Evolutionary conservation across 2,113 vertebrate genomes (phyloP), one percentile per base, ranked within the genome.

Genomic region (Oryzias woworae): DNA sequence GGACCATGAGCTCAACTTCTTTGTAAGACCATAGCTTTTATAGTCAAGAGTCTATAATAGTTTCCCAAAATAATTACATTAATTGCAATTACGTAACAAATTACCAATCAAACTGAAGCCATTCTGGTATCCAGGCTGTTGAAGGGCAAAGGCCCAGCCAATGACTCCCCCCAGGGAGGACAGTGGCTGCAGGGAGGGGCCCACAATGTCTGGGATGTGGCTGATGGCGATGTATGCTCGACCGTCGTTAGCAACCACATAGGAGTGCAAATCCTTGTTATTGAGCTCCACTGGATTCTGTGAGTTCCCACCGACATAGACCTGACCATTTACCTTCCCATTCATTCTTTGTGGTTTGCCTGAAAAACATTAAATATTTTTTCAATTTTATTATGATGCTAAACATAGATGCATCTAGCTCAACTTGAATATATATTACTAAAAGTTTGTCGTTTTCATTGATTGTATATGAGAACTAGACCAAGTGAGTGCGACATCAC

Each of bases 121-220:
- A 16, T 98, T 97, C 73, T 92, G 86, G 77, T 90, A 94, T 53
- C 91, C 93, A 0, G 94, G 92, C 47, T 96, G 95, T 69, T 97
- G 94, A 81, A 98, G 91, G 0, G 96, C 95, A 54, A 98, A 98
- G 90, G 96, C 96, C 96, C 96, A 98, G 48, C 96, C 96, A 26
- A 98, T 96, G 85, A 95, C 71, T 7, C 94, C 96, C 1, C 94
- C 96, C 2, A 98, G 70, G 0, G 95, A 92, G 5, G 94, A 90
- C 66, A 98, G 92, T 2, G 94, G 94, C 36, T 94, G 91, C 57
- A 98, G 85, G 10, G 96, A 94, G 17, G 94, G 93, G 0, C 96
- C 96, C 2, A 97, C 5, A 0, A 72, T 72, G 4, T 85, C 78
- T 0, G 93, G 92, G 70, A 98, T 90, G 75, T 89, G 93, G 90